Base-by-base conservation (phyloP, 2,797 vertebrate genomes). In the Platalea minor region DNA sequence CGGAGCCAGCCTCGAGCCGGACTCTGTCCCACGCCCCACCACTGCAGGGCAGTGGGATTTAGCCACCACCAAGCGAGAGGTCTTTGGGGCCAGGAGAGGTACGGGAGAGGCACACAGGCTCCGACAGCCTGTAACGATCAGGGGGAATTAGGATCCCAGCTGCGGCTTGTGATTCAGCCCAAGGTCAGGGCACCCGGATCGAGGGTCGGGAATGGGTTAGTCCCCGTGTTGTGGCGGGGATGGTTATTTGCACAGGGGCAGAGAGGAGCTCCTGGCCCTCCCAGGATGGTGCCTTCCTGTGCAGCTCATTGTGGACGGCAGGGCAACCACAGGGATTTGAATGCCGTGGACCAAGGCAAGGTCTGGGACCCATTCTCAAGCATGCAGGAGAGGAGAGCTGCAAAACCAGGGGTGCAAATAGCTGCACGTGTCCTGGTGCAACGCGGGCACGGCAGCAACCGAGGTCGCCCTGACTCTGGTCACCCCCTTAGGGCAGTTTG, bases 291-390 rank as follows among this genome's bases (percentile, higher is more conserved):
- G 5, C 31, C 11, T 35, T 17, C 35, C 39, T 0, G 0, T 0
- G 63, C 1, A 7, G 63, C 76, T 63, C 7, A 0, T 5, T 14
- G 46, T 0, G 1, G 54, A 13, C 0, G 0, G 6, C 4, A 1
- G 1, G 48, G 39, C 35, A 41, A 2, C 7, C 9, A 11, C 63
- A 7, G 29, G 29, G 70, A 17, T 20, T 14, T 33, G 37, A 25
- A 25, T 63, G n/a, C 4, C 59, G 6, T 0, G 35, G 84, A 25
- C 31, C 60, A 6, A 0, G 0, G 2, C 13, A 11, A 41, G 50
- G 13, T 33, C 56, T 24, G 64, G 80, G 43, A 37, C 5, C 17
- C n/a, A 1, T 4, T 67, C 54, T 25, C 29, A 7, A 24, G 59
- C 5, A 9, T 0, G 4, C 35, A 23, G n/a, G n/a, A 74, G 31